These are phyloP conservation scores for Cephus pulcher DNA, from an alignment of 2,888 invertebrate genomes.

Conservation along the genomic window DNA sequence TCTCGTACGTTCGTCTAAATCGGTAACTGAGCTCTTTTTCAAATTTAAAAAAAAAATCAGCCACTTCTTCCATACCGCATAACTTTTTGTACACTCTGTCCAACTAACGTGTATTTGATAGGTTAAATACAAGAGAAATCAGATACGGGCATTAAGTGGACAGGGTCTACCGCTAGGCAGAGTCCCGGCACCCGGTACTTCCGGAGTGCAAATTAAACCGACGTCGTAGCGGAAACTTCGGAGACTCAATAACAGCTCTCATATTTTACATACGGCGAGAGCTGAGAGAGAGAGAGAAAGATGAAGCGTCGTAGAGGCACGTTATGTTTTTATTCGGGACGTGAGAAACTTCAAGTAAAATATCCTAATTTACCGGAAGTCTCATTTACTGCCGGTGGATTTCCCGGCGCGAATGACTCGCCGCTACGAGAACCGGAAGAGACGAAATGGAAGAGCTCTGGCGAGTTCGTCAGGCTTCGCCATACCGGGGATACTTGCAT, in stretches of 20 bases:
- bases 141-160: not conserved
- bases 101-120: no score
- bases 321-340: not conserved
- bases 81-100: not conserved
- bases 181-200: not conserved
- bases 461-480: not conserved
- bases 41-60: not conserved
- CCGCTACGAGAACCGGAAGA: not conserved
- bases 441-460: not conserved
- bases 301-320: not conserved
- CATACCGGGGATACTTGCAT: not conserved
- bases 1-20: not conserved
- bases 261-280: not conserved
- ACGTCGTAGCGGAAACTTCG: not conserved
- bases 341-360: not conserved
- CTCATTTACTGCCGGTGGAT: not conserved
- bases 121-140: not conserved
- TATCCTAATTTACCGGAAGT: not conserved
- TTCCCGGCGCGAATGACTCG: not conserved
- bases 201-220: not conserved
- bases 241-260: not conserved
- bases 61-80: not conserved
- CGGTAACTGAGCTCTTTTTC: not conserved
- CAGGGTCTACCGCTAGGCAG: not conserved
- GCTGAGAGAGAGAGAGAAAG: not conserved